phyloP scores from a whole-genome alignment of 2,888 invertebrate genomes.

The Melieria crassipennis region DNA sequence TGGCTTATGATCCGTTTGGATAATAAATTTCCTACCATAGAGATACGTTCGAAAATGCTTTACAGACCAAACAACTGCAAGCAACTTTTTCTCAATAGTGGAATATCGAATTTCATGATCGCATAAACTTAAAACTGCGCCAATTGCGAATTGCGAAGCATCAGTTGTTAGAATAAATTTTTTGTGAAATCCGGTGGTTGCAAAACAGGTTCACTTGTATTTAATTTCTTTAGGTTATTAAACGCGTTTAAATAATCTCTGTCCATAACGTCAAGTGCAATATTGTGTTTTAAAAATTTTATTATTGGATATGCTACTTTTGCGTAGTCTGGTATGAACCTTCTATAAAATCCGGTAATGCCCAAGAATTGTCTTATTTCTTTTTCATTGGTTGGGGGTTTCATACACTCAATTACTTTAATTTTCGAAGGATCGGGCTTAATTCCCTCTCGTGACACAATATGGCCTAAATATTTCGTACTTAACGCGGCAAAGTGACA shows the following conservation, averaged over 20 bases:
- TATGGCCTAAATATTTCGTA: constrained; percentile 31
- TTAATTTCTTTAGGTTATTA: constrained; percentile 33
- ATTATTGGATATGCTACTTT: no score
- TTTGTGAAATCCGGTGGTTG: constrained; percentile 9
- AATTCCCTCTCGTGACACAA: constrained; percentile 17
- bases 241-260: no score
- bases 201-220: constrained; percentile 13
- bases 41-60: constrained; percentile 45
- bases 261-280: constrained; percentile 31
- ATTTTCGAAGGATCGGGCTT: constrained; percentile 16
- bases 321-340: constrained; percentile 2
- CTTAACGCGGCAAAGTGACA: constrained; percentile 28
- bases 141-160: constrained; percentile 15
- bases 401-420: constrained; percentile 1
- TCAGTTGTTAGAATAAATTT: constrained; percentile 12
- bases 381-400: constrained; percentile 1
- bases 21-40: constrained; percentile 41
- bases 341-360: not conserved
- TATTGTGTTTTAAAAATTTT: no score
- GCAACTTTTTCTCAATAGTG: constrained; percentile 43
- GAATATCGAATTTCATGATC: constrained; percentile 38
- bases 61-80: constrained; percentile 37
- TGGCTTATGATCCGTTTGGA: constrained; percentile 39
- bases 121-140: constrained; percentile 35
- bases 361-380: constrained; percentile 15